Percentiles rank a stretch among this genome's conserved stretches.
Evolutionary conservation across 1,140 invertebrate genomes (phyloP).

Genomic region (Vollenhovia emeryi): DNA sequence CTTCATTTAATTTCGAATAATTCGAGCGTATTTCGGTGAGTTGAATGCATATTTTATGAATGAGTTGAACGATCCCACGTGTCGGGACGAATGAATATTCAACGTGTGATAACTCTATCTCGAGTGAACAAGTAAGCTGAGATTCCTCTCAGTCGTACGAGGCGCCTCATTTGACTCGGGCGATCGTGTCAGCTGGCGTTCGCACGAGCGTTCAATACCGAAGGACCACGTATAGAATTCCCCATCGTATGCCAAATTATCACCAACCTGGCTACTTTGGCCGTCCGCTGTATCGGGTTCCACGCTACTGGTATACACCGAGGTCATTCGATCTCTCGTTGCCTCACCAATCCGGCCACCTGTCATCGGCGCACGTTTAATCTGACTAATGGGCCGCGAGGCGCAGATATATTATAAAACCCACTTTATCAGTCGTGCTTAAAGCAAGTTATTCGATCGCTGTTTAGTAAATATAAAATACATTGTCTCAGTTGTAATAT

Average conservation of each 20-base stretch:
- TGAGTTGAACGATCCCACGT: conserved; percentile 12
- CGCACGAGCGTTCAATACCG: conserved; percentile 62
- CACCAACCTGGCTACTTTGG: conserved; percentile 63
- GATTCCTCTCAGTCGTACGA: conserved; percentile 33
- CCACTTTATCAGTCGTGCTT: not conserved
- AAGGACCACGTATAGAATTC: conserved; percentile 75
- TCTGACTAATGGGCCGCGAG: not conserved
- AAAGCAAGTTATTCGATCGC: not conserved
- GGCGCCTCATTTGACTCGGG: conserved; percentile 48
- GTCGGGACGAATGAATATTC: conserved; percentile 56
- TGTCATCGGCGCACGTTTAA: conserved; percentile 72
- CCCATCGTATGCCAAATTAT: conserved; percentile 69
- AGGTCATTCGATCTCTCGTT: conserved; percentile 75
- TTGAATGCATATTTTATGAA: not conserved
- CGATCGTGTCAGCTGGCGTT: conserved; percentile 78
- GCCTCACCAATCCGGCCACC: conserved; percentile 74
- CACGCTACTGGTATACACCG: conserved; percentile 81
- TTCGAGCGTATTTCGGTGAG: not conserved
- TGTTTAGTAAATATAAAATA: not conserved
- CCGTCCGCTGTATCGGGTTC: conserved; percentile 73
- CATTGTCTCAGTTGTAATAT: not conserved
- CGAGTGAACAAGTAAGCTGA: conserved; percentile 64
- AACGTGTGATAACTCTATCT: conserved; percentile 65
- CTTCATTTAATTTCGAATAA: not conserved
- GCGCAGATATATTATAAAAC: not conserved